Conservation (phyloP, 92 coral and sea anemone genomes). For the Porites divaricata region DNA sequence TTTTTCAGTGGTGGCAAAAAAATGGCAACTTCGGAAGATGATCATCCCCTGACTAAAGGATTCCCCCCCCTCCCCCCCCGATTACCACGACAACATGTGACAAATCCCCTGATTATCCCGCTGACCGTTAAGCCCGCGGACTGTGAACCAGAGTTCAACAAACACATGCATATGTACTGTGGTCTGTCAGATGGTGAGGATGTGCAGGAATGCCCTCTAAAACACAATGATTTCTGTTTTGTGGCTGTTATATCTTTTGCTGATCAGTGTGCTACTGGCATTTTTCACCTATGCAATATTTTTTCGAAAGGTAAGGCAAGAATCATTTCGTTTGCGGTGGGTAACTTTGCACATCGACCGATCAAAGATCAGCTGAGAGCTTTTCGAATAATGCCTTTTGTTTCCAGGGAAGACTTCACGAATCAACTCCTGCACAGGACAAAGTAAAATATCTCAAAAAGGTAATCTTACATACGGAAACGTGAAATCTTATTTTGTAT, state of each 20-base stretch:
- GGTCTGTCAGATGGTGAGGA: neutral
- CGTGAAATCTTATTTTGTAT: neutral
- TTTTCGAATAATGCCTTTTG: neutral
- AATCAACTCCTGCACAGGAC: conserved; percentile 46
- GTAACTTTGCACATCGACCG: neutral
- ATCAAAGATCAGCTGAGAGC: neutral
- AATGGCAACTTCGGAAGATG: too few species aligned
- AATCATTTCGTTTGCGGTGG: neutral
- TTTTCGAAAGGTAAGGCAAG: conserved; percentile 51
- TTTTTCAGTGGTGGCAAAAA: too few species aligned
- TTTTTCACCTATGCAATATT: conserved; percentile 26
- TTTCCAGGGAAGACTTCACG: conserved; percentile 45
- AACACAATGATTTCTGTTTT: conserved; percentile 35
- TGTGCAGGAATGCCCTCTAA: conserved; percentile 6
- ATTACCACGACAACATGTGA: too few species aligned
- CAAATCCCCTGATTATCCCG: too few species aligned
- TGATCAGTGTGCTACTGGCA: conserved; percentile 20
- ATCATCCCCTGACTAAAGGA: too few species aligned
- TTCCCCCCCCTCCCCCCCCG: too few species aligned
- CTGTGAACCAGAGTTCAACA: too few species aligned
- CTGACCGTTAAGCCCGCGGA: too few species aligned
- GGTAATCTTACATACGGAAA: conserved; percentile 24
- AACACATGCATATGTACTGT: too few species aligned
- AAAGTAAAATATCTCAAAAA: conserved; percentile 55
- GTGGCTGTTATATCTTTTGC: conserved; percentile 34